Evolutionary conservation across 2,797 vertebrate genomes (phyloP).

Genomic region (Pelodytes ibericus): DNA sequence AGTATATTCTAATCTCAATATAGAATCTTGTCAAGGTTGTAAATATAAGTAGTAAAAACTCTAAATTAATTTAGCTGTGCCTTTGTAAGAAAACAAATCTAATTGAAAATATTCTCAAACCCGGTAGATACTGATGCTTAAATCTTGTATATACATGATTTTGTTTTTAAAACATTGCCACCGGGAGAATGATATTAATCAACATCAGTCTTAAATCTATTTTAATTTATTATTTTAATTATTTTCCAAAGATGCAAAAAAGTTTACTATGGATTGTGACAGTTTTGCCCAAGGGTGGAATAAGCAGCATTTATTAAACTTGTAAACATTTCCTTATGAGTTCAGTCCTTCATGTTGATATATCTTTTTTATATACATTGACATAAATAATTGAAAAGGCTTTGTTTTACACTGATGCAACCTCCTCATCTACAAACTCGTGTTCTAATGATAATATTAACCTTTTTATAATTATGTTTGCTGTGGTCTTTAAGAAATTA

Average conservation of each 20-base stretch:
- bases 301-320: constrained; percentile 55
- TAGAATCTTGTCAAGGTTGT: background rate
- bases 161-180: constrained; percentile 6
- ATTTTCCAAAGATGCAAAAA: constrained; percentile 48
- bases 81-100: background rate
- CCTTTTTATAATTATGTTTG: constrained; percentile 39
- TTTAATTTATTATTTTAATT: constrained; percentile 55
- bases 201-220: constrained; percentile 45
- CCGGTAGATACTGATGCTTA: background rate
- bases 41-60: background rate
- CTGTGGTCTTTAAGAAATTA: constrained; percentile 33
- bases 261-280: constrained; percentile 49
- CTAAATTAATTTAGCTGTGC: no score
- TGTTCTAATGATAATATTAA: constrained; percentile 34
- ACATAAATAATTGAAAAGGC: constrained; percentile 52
- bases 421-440: constrained; percentile 44
- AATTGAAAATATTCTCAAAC: background rate
- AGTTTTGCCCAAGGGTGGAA: constrained; percentile 53
- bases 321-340: constrained; percentile 54
- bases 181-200: constrained; percentile 41
- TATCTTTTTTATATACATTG: constrained; percentile 55
- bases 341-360: constrained; percentile 54
- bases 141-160: background rate
- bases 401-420: constrained; percentile 40
- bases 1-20: background rate